These are phyloP conservation scores for Andinoacara biseriatus DNA, from an alignment of 2,113 vertebrate genomes.

Conservation along the genomic window DNA sequence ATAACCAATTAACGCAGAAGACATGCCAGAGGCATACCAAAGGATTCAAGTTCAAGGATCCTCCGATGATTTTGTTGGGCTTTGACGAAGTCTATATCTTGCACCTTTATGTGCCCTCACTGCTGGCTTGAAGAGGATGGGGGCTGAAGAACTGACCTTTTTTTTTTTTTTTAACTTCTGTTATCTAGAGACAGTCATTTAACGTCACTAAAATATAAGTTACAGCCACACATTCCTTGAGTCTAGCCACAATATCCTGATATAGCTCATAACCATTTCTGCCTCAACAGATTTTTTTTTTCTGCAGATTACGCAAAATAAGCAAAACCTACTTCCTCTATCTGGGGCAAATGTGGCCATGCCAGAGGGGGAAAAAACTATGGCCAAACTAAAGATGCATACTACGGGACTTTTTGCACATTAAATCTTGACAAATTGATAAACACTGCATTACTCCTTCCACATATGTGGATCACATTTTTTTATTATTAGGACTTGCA, in stretches of 20 bases:
- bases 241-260: constrained; percentile 37
- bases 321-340: constrained; percentile 45
- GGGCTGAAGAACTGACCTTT: fast-evolving
- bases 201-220: constrained; percentile 11
- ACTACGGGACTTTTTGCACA: not conserved
- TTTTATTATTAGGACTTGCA: not conserved
- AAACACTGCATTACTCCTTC: not conserved
- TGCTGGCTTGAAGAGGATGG: not conserved
- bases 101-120: not conserved
- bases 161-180: not conserved
- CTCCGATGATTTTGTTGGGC: not conserved
- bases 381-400: not conserved
- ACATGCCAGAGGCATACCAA: not conserved
- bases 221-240: not conserved
- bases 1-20: not conserved
- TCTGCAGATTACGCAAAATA: constrained; percentile 27
- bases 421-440: not conserved
- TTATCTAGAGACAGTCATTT: not conserved
- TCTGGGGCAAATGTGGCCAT: not conserved
- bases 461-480: not conserved
- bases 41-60: not conserved
- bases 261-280: constrained; percentile 21
- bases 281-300: constrained; percentile 1
- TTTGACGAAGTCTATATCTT: not conserved
- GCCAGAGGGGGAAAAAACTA: not conserved